A percentile compares a stretch with the other conserved stretches of the same genome.
Evolutionary conservation across 2,888 invertebrate species (phyloP).

Genomic region (Drosophila diplacantha): DNA sequence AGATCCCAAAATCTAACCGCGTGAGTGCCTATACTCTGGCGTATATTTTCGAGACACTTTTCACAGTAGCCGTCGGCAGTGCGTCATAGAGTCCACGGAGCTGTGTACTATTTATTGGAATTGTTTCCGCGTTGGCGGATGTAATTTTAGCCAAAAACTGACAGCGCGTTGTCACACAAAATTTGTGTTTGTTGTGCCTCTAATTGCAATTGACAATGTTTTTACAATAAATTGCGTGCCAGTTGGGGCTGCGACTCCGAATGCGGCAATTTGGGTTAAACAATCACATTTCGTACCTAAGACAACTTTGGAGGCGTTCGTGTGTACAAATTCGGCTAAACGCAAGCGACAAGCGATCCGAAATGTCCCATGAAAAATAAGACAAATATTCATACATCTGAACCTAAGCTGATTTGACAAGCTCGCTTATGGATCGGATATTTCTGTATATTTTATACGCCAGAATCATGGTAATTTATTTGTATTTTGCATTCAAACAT

Average conservation of each 20-base stretch:
- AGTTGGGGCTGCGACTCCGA: slow-evolving; percentile 31
- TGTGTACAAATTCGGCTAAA: slow-evolving; percentile 68
- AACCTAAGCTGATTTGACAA: slow-evolving; percentile 62
- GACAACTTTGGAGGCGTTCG: slow-evolving; percentile 65
- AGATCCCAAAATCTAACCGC: slow-evolving; percentile 37
- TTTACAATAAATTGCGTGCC: slow-evolving; percentile 71
- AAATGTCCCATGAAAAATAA: slow-evolving; percentile 11
- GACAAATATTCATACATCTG: slow-evolving; percentile 24
- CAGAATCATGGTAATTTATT: slow-evolving; percentile 10
- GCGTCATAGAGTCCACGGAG: slow-evolving; percentile 50
- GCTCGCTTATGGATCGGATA: slow-evolving; percentile 41
- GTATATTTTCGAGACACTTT: slow-evolving; percentile 32
- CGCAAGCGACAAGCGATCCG: slow-evolving; percentile 22
- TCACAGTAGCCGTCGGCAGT: slow-evolving; percentile 61
- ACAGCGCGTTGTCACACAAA: slow-evolving; percentile 60
- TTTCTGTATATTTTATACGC: slow-evolving; percentile 16
- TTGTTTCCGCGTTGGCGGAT: slow-evolving; percentile 38
- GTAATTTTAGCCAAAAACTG: slow-evolving; percentile 66
- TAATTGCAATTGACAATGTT: slow-evolving; percentile 70
- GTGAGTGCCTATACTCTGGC: slow-evolving; percentile 32
- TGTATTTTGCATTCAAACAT: neutral
- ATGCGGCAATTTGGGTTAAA: slow-evolving; percentile 65
- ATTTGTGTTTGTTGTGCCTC: slow-evolving; percentile 49
- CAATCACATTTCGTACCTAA: slow-evolving; percentile 64
- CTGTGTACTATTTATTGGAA: slow-evolving; percentile 1